A percentile compares a stretch with the other conserved stretches of the same genome.
Conservation (phyloP, 2,797 vertebrate genomes). For the Manis crassicaudata region DNA sequence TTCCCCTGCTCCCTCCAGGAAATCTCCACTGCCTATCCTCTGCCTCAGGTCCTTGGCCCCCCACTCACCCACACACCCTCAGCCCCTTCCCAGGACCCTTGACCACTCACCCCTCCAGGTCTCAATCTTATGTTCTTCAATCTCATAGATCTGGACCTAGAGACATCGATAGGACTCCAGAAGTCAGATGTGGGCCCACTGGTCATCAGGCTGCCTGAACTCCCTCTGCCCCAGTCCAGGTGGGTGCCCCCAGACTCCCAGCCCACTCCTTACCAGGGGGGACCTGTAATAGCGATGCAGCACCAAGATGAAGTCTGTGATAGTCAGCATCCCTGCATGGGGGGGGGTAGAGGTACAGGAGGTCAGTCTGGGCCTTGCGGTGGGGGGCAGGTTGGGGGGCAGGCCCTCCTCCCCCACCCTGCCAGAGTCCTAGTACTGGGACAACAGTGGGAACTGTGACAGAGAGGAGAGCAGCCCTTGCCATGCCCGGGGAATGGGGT, state of each 20-base stretch:
- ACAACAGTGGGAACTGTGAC: background rate
- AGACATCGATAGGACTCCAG: background rate
- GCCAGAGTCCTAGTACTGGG: background rate
- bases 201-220: accelerated
- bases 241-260: background rate
- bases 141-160: constrained; percentile 98
- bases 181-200: background rate
- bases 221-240: constrained; percentile 74
- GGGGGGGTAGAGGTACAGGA: accelerated
- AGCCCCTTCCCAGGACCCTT: background rate
- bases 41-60: background rate
- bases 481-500: background rate
- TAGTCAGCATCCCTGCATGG: constrained; percentile 96
- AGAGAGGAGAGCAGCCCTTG: background rate
- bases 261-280: constrained; percentile 90
- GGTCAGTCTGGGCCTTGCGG: background rate
- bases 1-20: background rate
- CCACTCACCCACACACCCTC: accelerated
- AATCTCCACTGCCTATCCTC: background rate
- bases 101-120: constrained; percentile 94
- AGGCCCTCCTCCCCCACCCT: too few species aligned
- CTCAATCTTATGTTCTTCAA: constrained; percentile 98
- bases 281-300: constrained; percentile 98
- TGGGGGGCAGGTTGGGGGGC: background rate
- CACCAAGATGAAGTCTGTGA: constrained; percentile 99